Evolutionary conservation across 1,140 invertebrate genomes (phyloP), one percentile per base, ranked within the genome.

Genomic region (Proales similis): DNA sequence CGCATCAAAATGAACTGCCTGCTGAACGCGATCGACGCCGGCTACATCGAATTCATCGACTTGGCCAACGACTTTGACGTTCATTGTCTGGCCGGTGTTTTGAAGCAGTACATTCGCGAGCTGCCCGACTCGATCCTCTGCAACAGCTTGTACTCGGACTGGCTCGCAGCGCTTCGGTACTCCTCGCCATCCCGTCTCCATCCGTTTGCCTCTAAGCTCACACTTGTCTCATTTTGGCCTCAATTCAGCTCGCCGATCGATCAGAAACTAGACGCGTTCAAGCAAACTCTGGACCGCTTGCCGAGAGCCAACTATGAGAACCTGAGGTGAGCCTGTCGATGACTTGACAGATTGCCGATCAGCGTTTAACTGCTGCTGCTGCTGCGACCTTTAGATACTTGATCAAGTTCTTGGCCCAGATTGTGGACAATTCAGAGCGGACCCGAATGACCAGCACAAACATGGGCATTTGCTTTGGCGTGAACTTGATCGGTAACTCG

Each of bases 91-190:
- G 51, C 51, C 27, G 51, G 51, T 57, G 51, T 57, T 12, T 39
- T 57, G 12, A 57, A 57, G 45, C 51, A 57, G n/a, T 57, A 57
- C 45, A 57, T 57, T n/a, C 39, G 51, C 39, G 51, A 57, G 30
- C 11, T 57, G 19, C 51, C 51, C 11, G 51, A 57, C 32, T 57
- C 51, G 2, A 57, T 57, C 45, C 32, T 57, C n/a, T 57, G 51
- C 32, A 57, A 57, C 30, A 20, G 32, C 6, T 27, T 39, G 3
- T 22, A 57, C 17, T 36, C 39, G 24, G 33, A 57, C 19, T 57
- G 51, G 51, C 39, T 42, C 17, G 45, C 27, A 19, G 19, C 51
- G 30, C 39, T 57, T n/a, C 39, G 45, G 51, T 57, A 57, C 39
- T 17, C 20, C 14, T 53, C 42, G 33, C 33, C 14, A 36, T 36